These are phyloP conservation scores for Halcyon chelicuti DNA, from an alignment of 2,797 vertebrate genomes.

Conservation along the genomic window DNA sequence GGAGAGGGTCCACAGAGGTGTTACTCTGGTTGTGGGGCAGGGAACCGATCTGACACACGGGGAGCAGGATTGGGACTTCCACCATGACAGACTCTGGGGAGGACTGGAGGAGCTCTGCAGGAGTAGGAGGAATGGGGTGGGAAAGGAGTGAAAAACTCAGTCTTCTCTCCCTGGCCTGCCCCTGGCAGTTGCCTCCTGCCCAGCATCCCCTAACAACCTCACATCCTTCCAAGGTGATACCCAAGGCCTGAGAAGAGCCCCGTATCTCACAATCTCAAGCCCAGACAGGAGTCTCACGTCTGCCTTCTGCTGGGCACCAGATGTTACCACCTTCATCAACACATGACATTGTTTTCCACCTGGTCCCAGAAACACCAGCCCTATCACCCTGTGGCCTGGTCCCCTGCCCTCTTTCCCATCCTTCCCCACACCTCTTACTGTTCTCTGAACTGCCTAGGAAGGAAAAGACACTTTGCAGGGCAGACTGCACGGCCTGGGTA, in stretches of 20 bases:
- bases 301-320: not conserved
- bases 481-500: not conserved
- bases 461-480: not conserved
- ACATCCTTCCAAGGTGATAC: not conserved
- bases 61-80: not conserved
- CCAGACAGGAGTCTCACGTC: accelerated
- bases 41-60: not conserved
- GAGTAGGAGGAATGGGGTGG: not conserved
- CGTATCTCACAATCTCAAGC: not conserved
- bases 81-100: not conserved
- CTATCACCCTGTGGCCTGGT: accelerated
- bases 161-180: not conserved
- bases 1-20: not conserved
- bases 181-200: not conserved
- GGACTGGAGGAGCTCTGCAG: not conserved
- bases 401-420: not conserved
- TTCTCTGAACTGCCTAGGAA: not conserved
- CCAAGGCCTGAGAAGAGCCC: not conserved
- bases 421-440: not conserved
- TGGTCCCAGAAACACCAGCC: not conserved
- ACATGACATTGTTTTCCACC: not conserved
- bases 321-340: not conserved
- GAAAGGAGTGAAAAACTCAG: not conserved
- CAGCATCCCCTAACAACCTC: not conserved
- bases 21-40: not conserved